A percentile compares a stretch with the other conserved stretches of the same genome.
Evolutionary conservation across 2,888 invertebrate species (phyloP).

Genomic region (Callimorpha dominula): DNA sequence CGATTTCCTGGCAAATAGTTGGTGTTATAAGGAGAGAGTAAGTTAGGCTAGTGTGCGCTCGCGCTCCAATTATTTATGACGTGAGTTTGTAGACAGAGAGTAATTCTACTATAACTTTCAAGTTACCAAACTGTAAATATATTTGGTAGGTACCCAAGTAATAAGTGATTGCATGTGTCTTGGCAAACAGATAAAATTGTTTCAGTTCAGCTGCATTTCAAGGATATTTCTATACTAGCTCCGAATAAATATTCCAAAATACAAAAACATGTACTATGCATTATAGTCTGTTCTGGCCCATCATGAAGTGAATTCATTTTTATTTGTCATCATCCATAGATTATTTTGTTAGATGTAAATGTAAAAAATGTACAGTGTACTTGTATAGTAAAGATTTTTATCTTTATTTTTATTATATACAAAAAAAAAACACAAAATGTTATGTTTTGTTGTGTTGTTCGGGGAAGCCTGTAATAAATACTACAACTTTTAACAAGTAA

Average conservation of each 20-base stretch:
- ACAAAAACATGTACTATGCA: neutral
- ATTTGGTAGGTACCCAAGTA: neutral
- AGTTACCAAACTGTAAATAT: neutral
- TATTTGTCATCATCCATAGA: neutral
- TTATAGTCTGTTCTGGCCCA: neutral
- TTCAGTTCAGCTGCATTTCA: too few relatives aligned
- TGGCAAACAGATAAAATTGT: neutral
- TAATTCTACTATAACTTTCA: neutral
- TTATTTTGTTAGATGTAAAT: neutral
- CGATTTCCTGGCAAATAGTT: too few relatives aligned
- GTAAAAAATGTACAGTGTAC: neutral
- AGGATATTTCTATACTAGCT: too few relatives aligned
- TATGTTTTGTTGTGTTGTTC: neutral
- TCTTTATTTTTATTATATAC: neutral
- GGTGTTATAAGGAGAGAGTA: too few relatives aligned
- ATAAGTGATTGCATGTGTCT: neutral
- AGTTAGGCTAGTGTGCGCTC: too few relatives aligned
- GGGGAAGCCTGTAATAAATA: neutral
- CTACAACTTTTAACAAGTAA: neutral
- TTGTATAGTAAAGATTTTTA: neutral
- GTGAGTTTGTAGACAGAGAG: neutral
- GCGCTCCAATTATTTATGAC: neutral
- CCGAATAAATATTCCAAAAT: neutral
- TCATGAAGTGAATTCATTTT: neutral
- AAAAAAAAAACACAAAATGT: neutral